Evolutionary conservation across 2,797 vertebrate genomes (phyloP).

Genomic region (Heliangelus exortis): DNA sequence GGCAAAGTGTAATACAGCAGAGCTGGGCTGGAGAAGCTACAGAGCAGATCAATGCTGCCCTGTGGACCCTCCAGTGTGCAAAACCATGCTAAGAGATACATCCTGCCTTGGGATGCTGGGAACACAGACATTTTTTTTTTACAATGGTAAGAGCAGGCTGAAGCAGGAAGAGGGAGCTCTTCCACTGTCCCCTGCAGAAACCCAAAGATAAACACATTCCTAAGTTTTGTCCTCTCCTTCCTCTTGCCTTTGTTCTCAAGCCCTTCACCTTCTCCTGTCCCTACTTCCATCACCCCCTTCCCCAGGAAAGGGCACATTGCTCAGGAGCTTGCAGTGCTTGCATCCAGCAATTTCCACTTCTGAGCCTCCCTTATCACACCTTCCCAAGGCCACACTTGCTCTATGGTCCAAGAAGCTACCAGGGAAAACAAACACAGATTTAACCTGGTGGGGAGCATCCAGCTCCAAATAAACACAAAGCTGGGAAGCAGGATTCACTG

Average conservation of each 20-base stretch:
- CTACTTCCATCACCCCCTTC: neutral
- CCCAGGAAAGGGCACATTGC: neutral
- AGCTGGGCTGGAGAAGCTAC: neutral
- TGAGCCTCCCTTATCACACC: neutral
- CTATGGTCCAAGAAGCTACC: neutral
- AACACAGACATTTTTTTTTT: neutral
- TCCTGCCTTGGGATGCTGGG: neutral
- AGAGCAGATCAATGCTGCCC: neutral
- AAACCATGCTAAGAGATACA: neutral
- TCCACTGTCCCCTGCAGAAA: constrained; percentile 21
- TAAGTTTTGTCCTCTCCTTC: neutral
- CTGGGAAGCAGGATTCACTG: neutral
- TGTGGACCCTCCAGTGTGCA: neutral
- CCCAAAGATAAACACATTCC: neutral
- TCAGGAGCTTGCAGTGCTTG: neutral
- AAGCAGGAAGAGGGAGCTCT: constrained; percentile 53
- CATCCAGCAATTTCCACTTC: neutral
- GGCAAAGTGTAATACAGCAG: neutral
- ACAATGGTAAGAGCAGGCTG: neutral
- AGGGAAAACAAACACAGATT: neutral
- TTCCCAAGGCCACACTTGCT: neutral
- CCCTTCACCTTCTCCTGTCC: neutral
- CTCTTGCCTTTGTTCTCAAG: neutral
- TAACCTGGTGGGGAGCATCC: neutral
- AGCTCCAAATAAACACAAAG: neutral